These are phyloP conservation scores for Tetragnatha montana DNA, from an alignment of 2,888 invertebrate species.

Conservation along the genomic window DNA sequence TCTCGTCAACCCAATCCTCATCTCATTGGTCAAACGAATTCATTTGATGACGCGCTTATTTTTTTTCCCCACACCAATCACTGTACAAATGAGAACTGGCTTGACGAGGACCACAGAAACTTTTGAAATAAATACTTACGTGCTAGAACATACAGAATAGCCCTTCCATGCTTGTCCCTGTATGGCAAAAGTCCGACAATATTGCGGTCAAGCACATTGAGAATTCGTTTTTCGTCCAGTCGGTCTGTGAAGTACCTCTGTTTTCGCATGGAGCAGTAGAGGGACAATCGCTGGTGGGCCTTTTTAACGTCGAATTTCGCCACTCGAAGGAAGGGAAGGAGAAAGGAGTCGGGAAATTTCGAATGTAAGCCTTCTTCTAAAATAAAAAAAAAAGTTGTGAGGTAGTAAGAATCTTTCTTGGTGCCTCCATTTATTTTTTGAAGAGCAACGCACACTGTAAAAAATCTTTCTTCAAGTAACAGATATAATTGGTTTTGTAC, in stretches of 20 bases:
- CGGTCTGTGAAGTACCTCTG: background rate
- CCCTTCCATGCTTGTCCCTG: background rate
- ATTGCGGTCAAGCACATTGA: background rate
- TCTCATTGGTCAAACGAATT: no score
- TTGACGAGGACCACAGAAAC: no score
- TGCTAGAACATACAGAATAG: background rate
- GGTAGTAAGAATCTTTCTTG: no score
- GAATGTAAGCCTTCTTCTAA: background rate
- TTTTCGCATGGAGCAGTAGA: background rate
- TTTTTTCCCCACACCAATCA: no score
- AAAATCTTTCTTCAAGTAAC: no score
- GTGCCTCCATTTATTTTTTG: no score
- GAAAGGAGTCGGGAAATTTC: background rate
- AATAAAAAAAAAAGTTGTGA: background rate
- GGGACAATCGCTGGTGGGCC: background rate
- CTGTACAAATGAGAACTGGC: no score
- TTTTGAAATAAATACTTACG: background rate
- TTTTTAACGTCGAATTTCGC: background rate
- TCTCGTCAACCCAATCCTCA: no score
- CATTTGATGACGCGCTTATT: no score
- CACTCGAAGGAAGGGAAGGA: background rate
- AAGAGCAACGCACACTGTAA: no score
- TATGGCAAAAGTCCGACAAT: background rate
- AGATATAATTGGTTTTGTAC: no score
- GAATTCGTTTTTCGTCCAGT: background rate